These are phyloP conservation scores for Clistopyga incitator DNA, from an alignment of 2,888 invertebrate genomes.

Conservation along the genomic window DNA sequence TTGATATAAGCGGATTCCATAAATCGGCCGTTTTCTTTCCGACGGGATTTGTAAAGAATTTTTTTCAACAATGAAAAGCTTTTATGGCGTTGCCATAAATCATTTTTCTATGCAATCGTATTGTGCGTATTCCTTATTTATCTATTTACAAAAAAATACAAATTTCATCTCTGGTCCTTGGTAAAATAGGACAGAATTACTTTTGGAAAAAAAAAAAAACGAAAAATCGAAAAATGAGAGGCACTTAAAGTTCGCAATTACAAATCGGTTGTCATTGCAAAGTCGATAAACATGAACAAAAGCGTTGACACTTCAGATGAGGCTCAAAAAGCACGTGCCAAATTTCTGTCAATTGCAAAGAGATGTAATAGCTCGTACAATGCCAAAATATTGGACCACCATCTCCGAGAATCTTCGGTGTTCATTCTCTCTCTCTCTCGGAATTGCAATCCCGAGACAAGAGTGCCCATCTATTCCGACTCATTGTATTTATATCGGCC, in stretches of 20 bases:
- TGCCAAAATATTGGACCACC: slow-evolving; percentile 7
- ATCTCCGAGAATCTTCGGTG: neutral
- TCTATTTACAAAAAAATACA: too few species aligned
- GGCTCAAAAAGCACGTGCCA: neutral
- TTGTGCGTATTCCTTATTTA: too few species aligned
- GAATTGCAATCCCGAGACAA: slow-evolving; percentile 11
- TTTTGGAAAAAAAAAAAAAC: too few species aligned
- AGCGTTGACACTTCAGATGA: neutral
- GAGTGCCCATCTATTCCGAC: slow-evolving; percentile 22
- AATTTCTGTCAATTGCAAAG: neutral
- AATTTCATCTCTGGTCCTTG: too few species aligned
- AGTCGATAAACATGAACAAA: neutral
- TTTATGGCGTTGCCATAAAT: neutral
- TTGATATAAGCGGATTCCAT: slow-evolving; percentile 14
- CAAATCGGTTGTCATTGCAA: neutral
- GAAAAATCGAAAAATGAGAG: too few species aligned
- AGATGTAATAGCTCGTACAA: neutral
- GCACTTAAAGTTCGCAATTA: too few species aligned
- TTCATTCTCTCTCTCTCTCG: neutral
- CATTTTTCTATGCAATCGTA: too few species aligned
- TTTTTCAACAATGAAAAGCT: neutral
- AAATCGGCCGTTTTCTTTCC: slow-evolving; percentile 34
- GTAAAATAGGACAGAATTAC: too few species aligned
- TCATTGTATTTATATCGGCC: slow-evolving; percentile 59
- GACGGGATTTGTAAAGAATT: neutral